Base-by-base conservation (phyloP, 2,797 vertebrate genomes). In the Halcyon badia region DNA sequence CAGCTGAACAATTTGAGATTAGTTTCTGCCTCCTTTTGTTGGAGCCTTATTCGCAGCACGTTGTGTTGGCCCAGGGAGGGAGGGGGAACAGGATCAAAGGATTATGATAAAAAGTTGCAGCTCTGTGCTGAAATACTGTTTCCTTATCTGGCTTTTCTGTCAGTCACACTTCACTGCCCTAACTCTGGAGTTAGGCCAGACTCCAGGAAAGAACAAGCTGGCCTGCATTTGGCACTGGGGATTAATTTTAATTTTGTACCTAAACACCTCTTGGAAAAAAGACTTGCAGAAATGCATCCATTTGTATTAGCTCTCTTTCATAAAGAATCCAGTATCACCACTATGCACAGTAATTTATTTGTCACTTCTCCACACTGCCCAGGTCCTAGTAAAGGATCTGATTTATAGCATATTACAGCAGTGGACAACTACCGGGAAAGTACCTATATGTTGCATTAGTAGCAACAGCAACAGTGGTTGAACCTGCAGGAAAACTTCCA, bases 31-130 rank as follows among this genome's bases (percentile, higher is more conserved):
- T 83, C 39, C 42, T 64, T 70, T 87, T 84, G 68, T 52, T 66
- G 48, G 52, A 88, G 35, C 11, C 5, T 0, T 39, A 44, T 14
- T 81, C 49, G 39, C 25, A 83, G 62, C 0, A 1, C 31, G 39
- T 0, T 1, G 87, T 81, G 52, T n/a, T 3, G 0, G 62, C 22
- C 62, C 28, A 1, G 2, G 3, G 19, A 19, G 28, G 61, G 44
- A 78, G 6, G 46, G 21, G 81, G 69, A 81, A 58, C 15, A 22
- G 49, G 62, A 84, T 96, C 78, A 84, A 91, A 93, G 31, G 12
- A 83, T 86, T 90, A 33, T 11, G 52, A 76, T 31, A 39, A 42
- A 71, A 75, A 68, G 4, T 49, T 86, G 42, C 35, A 68, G 35
- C 16, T 70, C 33, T 44, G 8, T 33, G 33, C 28, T 72, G 76